Percentiles rank a stretch among this genome's conserved stretches.
Evolutionary conservation across 2,113 vertebrate genomes (phyloP).

Genomic region (Oreochromis aureus): DNA sequence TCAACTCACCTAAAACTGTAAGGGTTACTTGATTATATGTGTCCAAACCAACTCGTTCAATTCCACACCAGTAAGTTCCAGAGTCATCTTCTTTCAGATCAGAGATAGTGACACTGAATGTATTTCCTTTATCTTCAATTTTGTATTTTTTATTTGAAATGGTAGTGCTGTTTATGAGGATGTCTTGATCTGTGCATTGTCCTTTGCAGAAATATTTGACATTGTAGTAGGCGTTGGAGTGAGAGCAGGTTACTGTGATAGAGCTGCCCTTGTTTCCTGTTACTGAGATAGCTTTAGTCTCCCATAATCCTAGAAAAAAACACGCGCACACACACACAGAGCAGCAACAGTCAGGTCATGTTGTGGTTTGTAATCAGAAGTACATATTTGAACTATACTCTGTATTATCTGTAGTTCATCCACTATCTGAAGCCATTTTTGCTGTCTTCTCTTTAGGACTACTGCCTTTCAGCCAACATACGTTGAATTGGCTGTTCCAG

Average conservation of each 20-base stretch:
- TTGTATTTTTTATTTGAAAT: background rate
- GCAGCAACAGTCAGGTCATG: background rate
- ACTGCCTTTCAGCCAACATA: background rate
- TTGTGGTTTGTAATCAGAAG: background rate
- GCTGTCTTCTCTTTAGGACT: background rate
- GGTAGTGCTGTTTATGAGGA: background rate
- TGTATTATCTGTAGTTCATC: background rate
- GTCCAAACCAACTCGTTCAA: background rate
- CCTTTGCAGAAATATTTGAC: conserved; percentile 55
- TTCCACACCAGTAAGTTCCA: conserved; percentile 44
- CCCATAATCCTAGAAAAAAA: background rate
- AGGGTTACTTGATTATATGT: background rate
- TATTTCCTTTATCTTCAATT: conserved; percentile 24
- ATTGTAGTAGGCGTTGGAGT: background rate
- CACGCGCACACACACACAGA: background rate
- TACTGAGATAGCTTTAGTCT: background rate
- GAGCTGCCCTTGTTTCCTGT: background rate
- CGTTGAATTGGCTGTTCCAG: background rate
- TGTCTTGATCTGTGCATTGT: background rate
- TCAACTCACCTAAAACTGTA: conserved; percentile 37
- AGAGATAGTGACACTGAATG: conserved; percentile 32
- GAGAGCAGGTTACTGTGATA: conserved; percentile 15
- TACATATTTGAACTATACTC: background rate
- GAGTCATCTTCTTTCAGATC: background rate
- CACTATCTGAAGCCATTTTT: background rate